These are phyloP conservation scores for Gymnodraco acuticeps DNA, from an alignment of 2,797 vertebrate species.

Conservation along the genomic window DNA sequence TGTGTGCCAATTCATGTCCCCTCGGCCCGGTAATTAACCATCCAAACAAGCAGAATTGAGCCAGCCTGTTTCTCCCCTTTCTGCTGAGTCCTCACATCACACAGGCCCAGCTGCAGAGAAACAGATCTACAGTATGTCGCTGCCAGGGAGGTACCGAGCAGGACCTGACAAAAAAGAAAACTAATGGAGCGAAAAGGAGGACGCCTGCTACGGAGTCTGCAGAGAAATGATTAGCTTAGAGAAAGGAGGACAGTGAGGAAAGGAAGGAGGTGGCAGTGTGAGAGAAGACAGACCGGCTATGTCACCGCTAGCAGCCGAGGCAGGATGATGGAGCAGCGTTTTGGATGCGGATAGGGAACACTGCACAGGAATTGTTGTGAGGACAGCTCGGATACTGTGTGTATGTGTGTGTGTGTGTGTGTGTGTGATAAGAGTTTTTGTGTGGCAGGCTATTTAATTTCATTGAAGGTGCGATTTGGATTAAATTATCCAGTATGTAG, in stretches of 20 bases:
- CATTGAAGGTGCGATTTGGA: constrained; percentile 18
- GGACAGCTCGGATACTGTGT: constrained; percentile 33
- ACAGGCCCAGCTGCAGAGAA: constrained; percentile 72
- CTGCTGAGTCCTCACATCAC: constrained; percentile 78
- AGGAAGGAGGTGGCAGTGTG: constrained; percentile 37
- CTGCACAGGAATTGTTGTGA: constrained; percentile 18
- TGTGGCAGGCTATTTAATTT: constrained; percentile 6
- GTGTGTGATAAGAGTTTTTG: constrained; percentile 32
- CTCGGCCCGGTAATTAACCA: constrained; percentile 9
- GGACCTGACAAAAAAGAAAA: constrained; percentile 65
- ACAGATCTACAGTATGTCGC: constrained; percentile 55
- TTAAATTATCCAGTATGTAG: constrained; percentile 23
- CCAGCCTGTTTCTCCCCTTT: constrained; percentile 62
- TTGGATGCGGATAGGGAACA: constrained; percentile 38
- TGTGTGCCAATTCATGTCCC: constrained; percentile 13
- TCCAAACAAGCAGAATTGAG: constrained; percentile 27
- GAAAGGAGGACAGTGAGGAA: constrained; percentile 68
- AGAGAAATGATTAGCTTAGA: constrained; percentile 60
- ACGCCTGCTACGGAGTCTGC: constrained; percentile 26
- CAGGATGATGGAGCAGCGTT: constrained; percentile 49
- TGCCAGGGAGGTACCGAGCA: constrained; percentile 39
- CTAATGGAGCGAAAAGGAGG: constrained; percentile 38
- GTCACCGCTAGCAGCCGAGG: constrained; percentile 55
- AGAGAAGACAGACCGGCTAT: constrained; percentile 36
- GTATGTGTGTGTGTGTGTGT: constrained; percentile 35